A percentile compares a stretch with the other conserved stretches of the same genome.
Conservation (phyloP, 2,888 invertebrate species). For the Leucophora obtusa region DNA sequence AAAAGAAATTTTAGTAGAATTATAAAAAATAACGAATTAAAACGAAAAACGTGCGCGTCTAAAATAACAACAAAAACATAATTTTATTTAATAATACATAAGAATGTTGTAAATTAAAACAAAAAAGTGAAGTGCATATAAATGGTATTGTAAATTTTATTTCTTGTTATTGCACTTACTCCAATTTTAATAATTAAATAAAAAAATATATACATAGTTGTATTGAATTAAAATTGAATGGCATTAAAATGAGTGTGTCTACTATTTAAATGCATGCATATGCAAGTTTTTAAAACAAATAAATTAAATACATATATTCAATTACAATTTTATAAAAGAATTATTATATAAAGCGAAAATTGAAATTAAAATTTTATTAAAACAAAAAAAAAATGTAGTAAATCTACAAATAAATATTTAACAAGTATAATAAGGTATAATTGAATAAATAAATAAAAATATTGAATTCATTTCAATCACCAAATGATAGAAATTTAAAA, state of each 20-base stretch:
- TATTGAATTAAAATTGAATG: constrained; percentile 32
- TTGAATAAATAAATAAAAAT: not conserved
- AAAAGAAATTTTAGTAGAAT: constrained; percentile 8
- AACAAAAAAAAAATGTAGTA: constrained; percentile 4
- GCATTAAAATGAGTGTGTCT: not conserved
- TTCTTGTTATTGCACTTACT: constrained; percentile 5
- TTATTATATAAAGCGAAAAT: not conserved
- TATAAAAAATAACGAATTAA: too few relatives aligned
- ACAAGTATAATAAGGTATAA: constrained; percentile 1
- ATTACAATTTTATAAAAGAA: constrained; percentile 6
- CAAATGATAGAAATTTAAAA: not conserved
- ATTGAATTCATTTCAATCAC: constrained; percentile 18
- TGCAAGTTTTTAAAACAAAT: constrained; percentile 19
- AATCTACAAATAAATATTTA: constrained; percentile 3
- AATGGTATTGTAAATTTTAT: constrained; percentile 17
- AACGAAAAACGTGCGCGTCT: constrained; percentile 47
- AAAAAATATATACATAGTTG: constrained; percentile 18
- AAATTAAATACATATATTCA: constrained; percentile 14
- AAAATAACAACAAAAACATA: constrained; percentile 38
- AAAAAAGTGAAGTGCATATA: constrained; percentile 16
- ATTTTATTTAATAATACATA: too few relatives aligned
- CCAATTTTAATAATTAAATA: constrained; percentile 18
- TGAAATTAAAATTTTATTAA: constrained; percentile 1
- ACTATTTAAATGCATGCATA: constrained; percentile 39
- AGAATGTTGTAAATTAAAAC: constrained; percentile 22